These are phyloP conservation scores for Brachypalpus laphriformis DNA, from an alignment of 2,888 invertebrate genomes.

Conservation along the genomic window DNA sequence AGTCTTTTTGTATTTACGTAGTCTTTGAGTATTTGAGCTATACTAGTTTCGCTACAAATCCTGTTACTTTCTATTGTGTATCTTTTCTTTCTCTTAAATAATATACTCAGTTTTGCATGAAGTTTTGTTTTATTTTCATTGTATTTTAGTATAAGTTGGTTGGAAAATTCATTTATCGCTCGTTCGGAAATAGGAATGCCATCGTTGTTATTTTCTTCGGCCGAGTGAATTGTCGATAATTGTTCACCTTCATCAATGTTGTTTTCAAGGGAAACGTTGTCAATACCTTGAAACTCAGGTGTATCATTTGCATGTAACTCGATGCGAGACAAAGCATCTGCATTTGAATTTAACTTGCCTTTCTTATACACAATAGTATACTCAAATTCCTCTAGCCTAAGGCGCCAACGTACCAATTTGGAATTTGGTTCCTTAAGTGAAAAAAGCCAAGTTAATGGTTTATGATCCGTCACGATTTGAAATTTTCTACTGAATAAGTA, in stretches of 20 bases:
- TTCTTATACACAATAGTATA: background rate
- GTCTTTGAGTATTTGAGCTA: background rate
- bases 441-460: too few relatives aligned
- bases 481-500: background rate
- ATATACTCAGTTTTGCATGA: background rate
- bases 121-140: background rate
- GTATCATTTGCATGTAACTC: background rate
- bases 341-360: background rate
- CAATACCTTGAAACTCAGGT: background rate
- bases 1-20: constrained; percentile 27
- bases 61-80: background rate
- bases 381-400: too few relatives aligned
- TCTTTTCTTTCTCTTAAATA: background rate
- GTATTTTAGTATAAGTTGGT: background rate
- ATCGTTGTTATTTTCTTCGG: too few relatives aligned
- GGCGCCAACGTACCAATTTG: too few relatives aligned
- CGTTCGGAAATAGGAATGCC: constrained; percentile 38
- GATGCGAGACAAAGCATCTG: background rate
- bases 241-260: background rate
- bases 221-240: background rate
- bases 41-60: background rate
- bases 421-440: too few relatives aligned
- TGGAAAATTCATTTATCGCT: background rate
- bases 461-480: too few relatives aligned
- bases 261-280: background rate